A percentile compares a stretch with the other conserved stretches of the same genome.
Evolutionary conservation across 2,888 invertebrate species (phyloP).

Genomic region (Leptopilina syphax): DNA sequence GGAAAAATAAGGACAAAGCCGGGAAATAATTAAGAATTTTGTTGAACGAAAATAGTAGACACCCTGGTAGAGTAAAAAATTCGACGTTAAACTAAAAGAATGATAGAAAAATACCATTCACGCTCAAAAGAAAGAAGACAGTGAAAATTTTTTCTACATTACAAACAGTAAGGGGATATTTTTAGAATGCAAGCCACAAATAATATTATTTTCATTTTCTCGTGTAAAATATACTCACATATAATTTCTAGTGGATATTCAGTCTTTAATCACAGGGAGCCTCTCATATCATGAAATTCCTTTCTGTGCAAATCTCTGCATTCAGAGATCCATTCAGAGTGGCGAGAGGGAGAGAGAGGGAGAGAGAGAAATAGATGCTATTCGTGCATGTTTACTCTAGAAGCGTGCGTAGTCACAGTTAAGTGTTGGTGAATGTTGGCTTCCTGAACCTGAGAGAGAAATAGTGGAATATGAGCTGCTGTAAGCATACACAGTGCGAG

Average conservation of each 20-base stretch:
- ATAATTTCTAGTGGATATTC: conserved; percentile 10
- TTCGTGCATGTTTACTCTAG: conserved; percentile 28
- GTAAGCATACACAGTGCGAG: neutral
- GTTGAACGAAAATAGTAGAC: no score
- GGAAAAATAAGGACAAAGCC: no score
- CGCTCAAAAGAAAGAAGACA: no score
- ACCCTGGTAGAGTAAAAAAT: no score
- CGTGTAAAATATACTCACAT: neutral
- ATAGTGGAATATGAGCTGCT: conserved; percentile 26
- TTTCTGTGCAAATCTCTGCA: conserved; percentile 25
- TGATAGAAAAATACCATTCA: no score
- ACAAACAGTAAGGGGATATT: no score
- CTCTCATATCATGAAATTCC: conserved; percentile 21
- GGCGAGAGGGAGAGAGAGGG: neutral
- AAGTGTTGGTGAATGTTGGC: conserved; percentile 28
- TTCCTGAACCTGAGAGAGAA: conserved; percentile 25
- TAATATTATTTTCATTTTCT: conserved; percentile 5
- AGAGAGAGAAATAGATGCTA: conserved; percentile 21
- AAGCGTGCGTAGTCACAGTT: conserved; percentile 21
- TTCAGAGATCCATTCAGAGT: conserved; percentile 19
- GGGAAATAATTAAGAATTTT: no score
- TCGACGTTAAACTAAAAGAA: no score
- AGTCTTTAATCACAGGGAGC: neutral
- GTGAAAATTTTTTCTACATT: no score
- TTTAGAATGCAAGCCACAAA: neutral